phyloP scores from a whole-genome alignment of 1,140 invertebrate genomes.

The Drosophila azteca region DNA sequence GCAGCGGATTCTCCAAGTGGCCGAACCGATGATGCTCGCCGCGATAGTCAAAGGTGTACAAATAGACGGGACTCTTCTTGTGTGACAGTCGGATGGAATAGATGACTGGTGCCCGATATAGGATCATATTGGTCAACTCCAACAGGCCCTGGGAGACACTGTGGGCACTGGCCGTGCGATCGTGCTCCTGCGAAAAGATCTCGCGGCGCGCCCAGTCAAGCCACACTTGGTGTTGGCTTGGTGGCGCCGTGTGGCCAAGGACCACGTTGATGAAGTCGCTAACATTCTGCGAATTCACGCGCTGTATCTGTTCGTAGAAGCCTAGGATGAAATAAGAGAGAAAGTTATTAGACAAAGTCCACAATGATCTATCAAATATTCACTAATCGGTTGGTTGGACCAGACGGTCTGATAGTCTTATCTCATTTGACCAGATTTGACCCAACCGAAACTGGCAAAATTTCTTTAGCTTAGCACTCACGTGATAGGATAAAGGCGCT shows the following conservation, averaged over 20 bases:
- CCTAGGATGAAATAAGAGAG: conserved; percentile 30
- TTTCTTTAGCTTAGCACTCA: conserved; percentile 38
- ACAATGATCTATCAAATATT: not conserved
- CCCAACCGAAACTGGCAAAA: not conserved
- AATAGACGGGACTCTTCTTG: conserved; percentile 51
- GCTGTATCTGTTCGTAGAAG: conserved; percentile 60
- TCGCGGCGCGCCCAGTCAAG: conserved; percentile 65
- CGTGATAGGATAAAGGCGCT: conserved; percentile 77
- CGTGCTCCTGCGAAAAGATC: conserved; percentile 59
- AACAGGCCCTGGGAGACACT: conserved; percentile 58
- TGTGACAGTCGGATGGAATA: conserved; percentile 56
- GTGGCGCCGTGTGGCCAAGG: conserved; percentile 58
- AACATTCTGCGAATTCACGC: conserved; percentile 60
- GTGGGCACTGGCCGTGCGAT: conserved; percentile 17
- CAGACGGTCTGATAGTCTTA: conserved; percentile 15
- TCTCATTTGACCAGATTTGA: conserved; percentile 8
- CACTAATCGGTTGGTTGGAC: not conserved
- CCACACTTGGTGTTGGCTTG: conserved; percentile 64
- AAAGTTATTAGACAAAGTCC: too few species aligned
- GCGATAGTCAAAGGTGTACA: conserved; percentile 80
- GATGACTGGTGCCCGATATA: conserved; percentile 71
- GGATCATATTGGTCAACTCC: conserved; percentile 70
- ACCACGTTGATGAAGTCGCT: conserved; percentile 76
- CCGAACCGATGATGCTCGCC: conserved; percentile 74
- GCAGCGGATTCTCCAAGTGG: conserved; percentile 58